Evolutionary conservation across 2,888 invertebrate species (phyloP), one percentile per base, ranked within the genome.

Genomic region (Lepidocyrtoides sp.): DNA sequence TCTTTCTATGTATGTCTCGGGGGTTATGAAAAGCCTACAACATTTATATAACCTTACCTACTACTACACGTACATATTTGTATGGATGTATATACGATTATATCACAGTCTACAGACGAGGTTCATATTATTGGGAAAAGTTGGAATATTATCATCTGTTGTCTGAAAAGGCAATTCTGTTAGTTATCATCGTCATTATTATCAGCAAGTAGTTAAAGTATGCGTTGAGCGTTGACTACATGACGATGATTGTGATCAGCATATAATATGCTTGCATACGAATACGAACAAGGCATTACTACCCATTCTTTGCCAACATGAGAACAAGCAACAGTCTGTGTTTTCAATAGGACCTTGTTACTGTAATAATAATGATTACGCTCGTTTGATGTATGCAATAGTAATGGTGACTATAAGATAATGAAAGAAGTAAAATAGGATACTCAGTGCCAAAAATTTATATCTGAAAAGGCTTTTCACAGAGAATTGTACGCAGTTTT

Each of bases 181-280:
- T 41, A 41, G 69, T 20, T 41, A 69, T 41, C 41, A 41, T 69
- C 41, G 17, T 72, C 29, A 17, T 72, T 14, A 17, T 32, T 20
- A 20, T 17, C 20, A 14, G 23, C 7, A 23, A 36, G 36, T 36
- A 36, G 36, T 36, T 36, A 14, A 44, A 17, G 7, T 44, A 44
- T 36, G 20, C 72, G 44, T 32, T 14, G 10, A 12, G 20, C 72
- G 44, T 32, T 14, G 10, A 12, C 14, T 23, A 60, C 20, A 60
- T 60, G 20, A 44, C 12, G 69, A 69, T 69, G 69, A 69, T 69
- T 41, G 20, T 72, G 72, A 72, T 72, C 41, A 72, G 72, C 44
- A 72, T 20, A 44, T 44, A 44, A 72, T 72, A 26, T 72, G 44
- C 44, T 32, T 66, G 66, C 23, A 44, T 72, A 36, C 36, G 36